Evolutionary conservation across 2,113 vertebrate genomes (phyloP), one percentile per base, ranked within the genome.

Genomic region (Nycticryphes semicollaris): DNA sequence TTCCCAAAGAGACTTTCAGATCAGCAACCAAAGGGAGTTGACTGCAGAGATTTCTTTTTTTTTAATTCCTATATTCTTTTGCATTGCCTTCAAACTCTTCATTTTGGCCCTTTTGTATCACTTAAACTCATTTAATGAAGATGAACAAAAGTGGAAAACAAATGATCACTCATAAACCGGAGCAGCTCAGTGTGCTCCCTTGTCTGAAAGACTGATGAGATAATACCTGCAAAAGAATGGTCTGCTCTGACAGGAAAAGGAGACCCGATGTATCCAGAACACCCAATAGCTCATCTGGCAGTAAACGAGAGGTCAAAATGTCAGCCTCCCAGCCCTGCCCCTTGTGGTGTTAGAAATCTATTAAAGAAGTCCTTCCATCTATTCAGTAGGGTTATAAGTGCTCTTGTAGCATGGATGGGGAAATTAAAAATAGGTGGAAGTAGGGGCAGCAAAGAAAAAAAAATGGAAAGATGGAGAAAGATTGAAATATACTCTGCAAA

Each of bases 161-260:
- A 95, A 87, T 89, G 35, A 70, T 80, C 15, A 21, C 39, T 91
- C 59, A n/a, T 51, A 83, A 94, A 45, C 48, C 84, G 88, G 90
- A 66, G 22, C 39, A 87, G 59, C 30, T 88, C 54, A 91, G 77
- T 33, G 69, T 43, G 68, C 64, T 45, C 45, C 2, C 64, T 95
- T 96, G 91, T 95, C 94, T 94, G 66, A 86, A 96, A 96, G 91
- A 96, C 93, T 91, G 92, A 97, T 94, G 95, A 97, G 96, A 97
- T 94, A 96, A 97, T 97, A 97, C 90, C 89, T 95, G 95, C 94
- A 97, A 97, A 97, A 92, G 93, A 96, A 96, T 95, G 91, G 90
- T 66, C 76, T 93, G 64, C 73, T 79, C 86, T 97, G 96, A 96
- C 93, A 94, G 96, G 89, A 97, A 96, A 97, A 97, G 95, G 92